These are phyloP conservation scores for Neodiprion virginianus DNA, from an alignment of 1,140 invertebrate genomes.

Conservation along the genomic window DNA sequence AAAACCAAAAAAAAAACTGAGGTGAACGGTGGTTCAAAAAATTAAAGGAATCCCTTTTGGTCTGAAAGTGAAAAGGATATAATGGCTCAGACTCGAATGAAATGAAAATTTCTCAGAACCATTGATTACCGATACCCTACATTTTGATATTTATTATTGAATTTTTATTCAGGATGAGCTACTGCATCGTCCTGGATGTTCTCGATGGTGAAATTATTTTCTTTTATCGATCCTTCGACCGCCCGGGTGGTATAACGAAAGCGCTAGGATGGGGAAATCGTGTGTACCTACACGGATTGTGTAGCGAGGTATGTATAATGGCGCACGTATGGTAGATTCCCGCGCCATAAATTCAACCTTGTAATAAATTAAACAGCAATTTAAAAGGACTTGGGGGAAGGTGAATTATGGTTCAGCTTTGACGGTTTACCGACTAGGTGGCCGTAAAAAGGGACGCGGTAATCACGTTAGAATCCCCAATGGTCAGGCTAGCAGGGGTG, in stretches of 20 bases:
- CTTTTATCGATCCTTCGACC: no score
- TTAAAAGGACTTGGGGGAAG: slow-evolving; percentile 20
- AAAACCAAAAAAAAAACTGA: slow-evolving; percentile 15
- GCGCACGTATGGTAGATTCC: slow-evolving; percentile 4
- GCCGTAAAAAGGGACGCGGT: background rate
- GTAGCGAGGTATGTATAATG: no score
- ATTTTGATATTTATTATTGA: no score
- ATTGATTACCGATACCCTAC: no score
- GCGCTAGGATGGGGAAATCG: no score
- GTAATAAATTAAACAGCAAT: slow-evolving; percentile 41
- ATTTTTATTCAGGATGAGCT: no score
- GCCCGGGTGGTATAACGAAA: no score
- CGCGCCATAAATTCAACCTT: slow-evolving; percentile 36
- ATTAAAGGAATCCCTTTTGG: background rate
- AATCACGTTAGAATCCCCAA: background rate
- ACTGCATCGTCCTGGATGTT: no score
- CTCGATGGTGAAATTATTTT: no score
- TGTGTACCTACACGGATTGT: background rate
- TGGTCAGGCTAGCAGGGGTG: background rate
- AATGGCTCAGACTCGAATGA: background rate
- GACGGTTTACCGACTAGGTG: background rate
- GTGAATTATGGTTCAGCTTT: slow-evolving; percentile 3
- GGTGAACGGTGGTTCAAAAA: slow-evolving; percentile 11
- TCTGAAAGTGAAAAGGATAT: background rate
- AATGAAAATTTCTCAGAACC: no score